Evolutionary conservation across 1,140 invertebrate genomes (phyloP).

Genomic region (Akabosia matsudoensis): DNA sequence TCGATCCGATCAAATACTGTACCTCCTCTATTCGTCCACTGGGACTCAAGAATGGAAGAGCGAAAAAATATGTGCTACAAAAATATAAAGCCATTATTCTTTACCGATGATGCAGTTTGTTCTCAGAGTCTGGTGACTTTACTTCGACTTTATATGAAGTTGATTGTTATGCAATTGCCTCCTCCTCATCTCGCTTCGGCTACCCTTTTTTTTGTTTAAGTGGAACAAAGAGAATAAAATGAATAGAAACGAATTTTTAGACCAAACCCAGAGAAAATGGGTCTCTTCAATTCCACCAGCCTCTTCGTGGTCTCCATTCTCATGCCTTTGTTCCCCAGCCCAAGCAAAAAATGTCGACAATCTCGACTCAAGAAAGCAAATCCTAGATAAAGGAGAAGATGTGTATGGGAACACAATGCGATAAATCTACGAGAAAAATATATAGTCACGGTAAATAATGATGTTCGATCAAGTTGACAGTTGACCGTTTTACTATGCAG

Average conservation of each 20-base stretch:
- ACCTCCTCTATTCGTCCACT: background rate
- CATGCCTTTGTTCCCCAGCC: background rate
- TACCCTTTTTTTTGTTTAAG: background rate
- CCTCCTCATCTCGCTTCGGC: background rate
- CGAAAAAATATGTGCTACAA: background rate
- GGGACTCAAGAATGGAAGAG: background rate
- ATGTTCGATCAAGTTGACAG: slow-evolving; percentile 22
- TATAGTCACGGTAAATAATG: slow-evolving; percentile 5
- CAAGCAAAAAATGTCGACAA: too few species aligned
- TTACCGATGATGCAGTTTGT: background rate
- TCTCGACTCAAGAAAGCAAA: too few species aligned
- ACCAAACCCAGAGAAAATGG: background rate
- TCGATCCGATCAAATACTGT: background rate
- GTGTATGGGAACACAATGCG: background rate
- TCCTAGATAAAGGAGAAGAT: background rate
- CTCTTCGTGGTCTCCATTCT: background rate
- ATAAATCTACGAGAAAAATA: slow-evolving; percentile 17
- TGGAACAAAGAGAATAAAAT: background rate
- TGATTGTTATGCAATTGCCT: background rate
- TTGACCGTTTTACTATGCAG: background rate
- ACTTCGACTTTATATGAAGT: background rate
- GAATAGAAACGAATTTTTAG: background rate
- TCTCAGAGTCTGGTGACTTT: background rate
- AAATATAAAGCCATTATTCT: slow-evolving; percentile 5
- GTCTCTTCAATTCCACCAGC: background rate